Base-by-base conservation (phyloP, 2,888 invertebrate genomes). In the Mimachlamys varia region DNA sequence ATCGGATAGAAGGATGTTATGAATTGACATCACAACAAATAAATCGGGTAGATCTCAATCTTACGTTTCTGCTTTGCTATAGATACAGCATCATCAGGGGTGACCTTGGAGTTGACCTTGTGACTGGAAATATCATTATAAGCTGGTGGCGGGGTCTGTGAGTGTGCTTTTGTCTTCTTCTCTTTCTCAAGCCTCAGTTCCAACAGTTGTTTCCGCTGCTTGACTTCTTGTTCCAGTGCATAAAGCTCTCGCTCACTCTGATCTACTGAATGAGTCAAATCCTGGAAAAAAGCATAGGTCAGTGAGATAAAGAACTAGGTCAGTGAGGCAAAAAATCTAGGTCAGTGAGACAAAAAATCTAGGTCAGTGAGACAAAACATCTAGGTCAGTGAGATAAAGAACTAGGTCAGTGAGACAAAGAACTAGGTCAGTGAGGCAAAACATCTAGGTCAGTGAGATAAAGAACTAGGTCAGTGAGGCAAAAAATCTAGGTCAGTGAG, bases 31-130 rank as follows among this genome's bases (percentile, higher is more conserved):
- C 22, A 22, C 7, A 58, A n/a, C n/a, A 58, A 19, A 58, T 19
- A 58, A 22, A 22, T 53, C 13, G 2, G 19, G 1, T 2, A 53
- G 15, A 53, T 53, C 53, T 53, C 19, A 53, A 15, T 76, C 76
- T 76, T 76, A 76, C 76, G 76, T 76, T 76, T 76, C 76, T 76
- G 76, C 13, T 76, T 76, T 5, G 76, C 76, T 76, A 76, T 76
- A 12, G 76, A 76, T 27, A 76, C 22, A 12, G 76, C 76, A 0
- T 76, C 76, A 1, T 76, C 76, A 15, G 76, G 33, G 17, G 76
- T 33, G 27, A 22, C 27, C 7, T n/a, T 62, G 33, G 76, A 22
- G 33, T 12, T 76, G 76, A 27, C 33, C 3, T 22, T 76, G 27
- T 33, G 76, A 76, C 27, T 76, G 3, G 76, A 27, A 33, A 10